phyloP scores from a whole-genome alignment of 1,140 invertebrate genomes.

The Tribolium castaneum region DNA sequence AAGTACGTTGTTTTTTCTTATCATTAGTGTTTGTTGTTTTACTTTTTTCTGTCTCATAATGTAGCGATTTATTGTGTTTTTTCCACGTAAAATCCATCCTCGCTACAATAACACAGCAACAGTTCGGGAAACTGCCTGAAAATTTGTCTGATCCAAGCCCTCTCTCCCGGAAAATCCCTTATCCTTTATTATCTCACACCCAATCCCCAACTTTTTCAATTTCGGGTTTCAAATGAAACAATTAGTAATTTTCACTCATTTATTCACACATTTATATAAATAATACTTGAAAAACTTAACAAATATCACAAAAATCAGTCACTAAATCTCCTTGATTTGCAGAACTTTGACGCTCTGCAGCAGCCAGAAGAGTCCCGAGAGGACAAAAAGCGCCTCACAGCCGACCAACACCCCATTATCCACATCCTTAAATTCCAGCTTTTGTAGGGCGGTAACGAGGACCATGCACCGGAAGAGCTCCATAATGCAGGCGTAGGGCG shows the following conservation, averaged over 20 bases:
- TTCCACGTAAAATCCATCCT: too few relatives aligned
- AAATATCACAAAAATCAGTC: conserved; percentile 1
- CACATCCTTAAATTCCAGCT: conserved; percentile 53
- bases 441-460: conserved; percentile 58
- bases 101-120: too few relatives aligned
- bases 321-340: conserved; percentile 49
- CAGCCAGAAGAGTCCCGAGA: conserved; percentile 64
- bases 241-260: neutral
- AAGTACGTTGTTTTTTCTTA: too few relatives aligned
- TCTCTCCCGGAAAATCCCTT: too few relatives aligned
- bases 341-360: conserved; percentile 60
- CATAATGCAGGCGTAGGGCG: conserved; percentile 58
- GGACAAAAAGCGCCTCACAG: conserved; percentile 62
- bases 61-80: too few relatives aligned
- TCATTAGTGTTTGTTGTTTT: too few relatives aligned
- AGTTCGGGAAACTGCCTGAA: too few relatives aligned
- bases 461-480: conserved; percentile 61
- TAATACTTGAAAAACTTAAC: conserved; percentile 7
- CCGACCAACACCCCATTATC: conserved; percentile 49
- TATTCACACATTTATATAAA: neutral
- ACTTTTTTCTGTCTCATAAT: too few relatives aligned
- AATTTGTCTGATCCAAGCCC: too few relatives aligned
- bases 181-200: too few relatives aligned
- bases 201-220: too few relatives aligned
- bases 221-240: neutral